Conservation (phyloP, 2,888 invertebrate species). For the Drosophila greeni region DNA sequence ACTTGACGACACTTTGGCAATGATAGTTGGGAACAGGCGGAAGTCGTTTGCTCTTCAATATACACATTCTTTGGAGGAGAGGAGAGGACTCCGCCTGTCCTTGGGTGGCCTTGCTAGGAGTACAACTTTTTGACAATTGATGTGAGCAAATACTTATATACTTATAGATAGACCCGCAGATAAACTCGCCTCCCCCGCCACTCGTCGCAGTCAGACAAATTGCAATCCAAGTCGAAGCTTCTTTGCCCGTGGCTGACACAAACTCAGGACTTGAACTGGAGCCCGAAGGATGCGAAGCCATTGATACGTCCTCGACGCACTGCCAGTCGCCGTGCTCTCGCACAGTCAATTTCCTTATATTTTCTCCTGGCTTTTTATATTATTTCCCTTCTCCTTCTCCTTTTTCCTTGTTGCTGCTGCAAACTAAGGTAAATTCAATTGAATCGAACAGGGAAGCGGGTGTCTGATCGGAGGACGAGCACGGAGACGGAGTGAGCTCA, state of each 20-base stretch:
- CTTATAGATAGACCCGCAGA: slow-evolving; percentile 54
- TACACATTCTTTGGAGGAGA: slow-evolving; percentile 24
- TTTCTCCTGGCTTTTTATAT: slow-evolving; percentile 21
- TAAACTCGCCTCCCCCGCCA: slow-evolving; percentile 43
- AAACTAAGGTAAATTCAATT: slow-evolving; percentile 72
- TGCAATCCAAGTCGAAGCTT: slow-evolving; percentile 51
- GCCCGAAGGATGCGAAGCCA: slow-evolving; percentile 29
- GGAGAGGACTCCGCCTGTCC: slow-evolving; percentile 6
- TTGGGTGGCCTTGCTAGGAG: not conserved
- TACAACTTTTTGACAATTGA: slow-evolving; percentile 67
- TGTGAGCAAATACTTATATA: slow-evolving; percentile 66
- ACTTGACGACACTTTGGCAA: slow-evolving; percentile 50
- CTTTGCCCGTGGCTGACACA: slow-evolving; percentile 34
- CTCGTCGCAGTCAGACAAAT: slow-evolving; percentile 58
- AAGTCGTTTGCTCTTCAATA: slow-evolving; percentile 52
- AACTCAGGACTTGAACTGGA: slow-evolving; percentile 12
- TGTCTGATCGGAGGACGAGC: slow-evolving; percentile 29
- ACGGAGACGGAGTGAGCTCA: slow-evolving; percentile 21
- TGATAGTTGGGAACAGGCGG: slow-evolving; percentile 46
- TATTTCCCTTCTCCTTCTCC: slow-evolving; percentile 5
- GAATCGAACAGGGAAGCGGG: slow-evolving; percentile 46
- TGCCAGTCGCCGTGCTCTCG: slow-evolving; percentile 16
- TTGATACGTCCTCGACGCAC: slow-evolving; percentile 48
- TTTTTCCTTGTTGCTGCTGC: slow-evolving; percentile 26
- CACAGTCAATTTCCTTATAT: slow-evolving; percentile 56